Conservation (phyloP, 2,797 vertebrate species). For the Nyctibius grandis region DNA sequence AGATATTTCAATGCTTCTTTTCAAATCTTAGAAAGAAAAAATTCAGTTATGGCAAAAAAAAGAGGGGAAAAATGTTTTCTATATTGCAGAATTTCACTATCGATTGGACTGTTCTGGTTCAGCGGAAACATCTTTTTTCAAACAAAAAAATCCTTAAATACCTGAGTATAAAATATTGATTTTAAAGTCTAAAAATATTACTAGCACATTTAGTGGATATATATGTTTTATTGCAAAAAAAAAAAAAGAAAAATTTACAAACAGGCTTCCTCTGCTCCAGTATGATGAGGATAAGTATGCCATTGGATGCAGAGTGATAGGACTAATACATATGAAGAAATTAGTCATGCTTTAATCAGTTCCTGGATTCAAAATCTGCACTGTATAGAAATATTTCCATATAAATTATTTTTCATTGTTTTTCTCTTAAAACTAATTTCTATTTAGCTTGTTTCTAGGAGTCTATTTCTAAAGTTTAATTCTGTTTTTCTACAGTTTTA, state of each 20-base stretch:
- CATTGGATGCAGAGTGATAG: neutral
- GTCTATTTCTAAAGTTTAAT: neutral
- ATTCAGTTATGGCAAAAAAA: no score
- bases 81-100: neutral
- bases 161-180: neutral
- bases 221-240: neutral
- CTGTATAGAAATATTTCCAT: neutral
- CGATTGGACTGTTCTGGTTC: neutral
- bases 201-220: neutral
- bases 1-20: neutral
- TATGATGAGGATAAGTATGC: neutral
- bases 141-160: neutral
- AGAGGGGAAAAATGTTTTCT: fast-evolving
- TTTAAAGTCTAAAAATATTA: neutral
- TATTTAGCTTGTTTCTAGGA: neutral
- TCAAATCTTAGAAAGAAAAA: neutral
- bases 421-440: neutral
- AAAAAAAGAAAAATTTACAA: neutral
- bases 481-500: neutral
- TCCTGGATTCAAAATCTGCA: neutral
- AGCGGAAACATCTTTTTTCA: neutral
- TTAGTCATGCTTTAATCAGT: neutral
- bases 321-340: neutral
- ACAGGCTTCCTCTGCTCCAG: neutral
- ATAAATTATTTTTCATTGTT: neutral